Conservation (phyloP, 2,113 vertebrate genomes). For the Elanoides forficatus region DNA sequence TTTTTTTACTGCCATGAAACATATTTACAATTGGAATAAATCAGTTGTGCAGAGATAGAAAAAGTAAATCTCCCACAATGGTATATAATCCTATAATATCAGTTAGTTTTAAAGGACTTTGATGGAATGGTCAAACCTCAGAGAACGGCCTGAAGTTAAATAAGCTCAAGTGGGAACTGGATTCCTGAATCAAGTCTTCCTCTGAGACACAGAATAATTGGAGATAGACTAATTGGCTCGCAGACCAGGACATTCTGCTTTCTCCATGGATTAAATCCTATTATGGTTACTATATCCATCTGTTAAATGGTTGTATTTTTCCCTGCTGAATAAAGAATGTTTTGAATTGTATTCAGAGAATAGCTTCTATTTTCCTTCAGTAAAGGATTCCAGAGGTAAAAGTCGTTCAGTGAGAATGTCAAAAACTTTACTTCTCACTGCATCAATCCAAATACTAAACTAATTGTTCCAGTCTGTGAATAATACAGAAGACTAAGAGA, state of each 20-base stretch:
- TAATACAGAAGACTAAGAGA: background rate
- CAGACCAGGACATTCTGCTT: background rate
- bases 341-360: background rate
- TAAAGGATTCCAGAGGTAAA: background rate
- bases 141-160: background rate
- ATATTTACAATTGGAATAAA: background rate
- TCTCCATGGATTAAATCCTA: background rate
- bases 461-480: background rate
- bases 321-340: background rate
- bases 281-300: background rate
- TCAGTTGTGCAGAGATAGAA: background rate
- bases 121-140: background rate
- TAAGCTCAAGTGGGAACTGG: background rate
- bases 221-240: background rate
- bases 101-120: background rate
- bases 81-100: background rate
- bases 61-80: background rate
- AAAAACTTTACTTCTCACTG: background rate
- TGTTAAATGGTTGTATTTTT: constrained; percentile 1
- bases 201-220: background rate
- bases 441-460: background rate
- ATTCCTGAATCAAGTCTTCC: background rate
- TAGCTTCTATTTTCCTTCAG: background rate
- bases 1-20: background rate
- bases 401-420: background rate